Conservation (phyloP, 2,797 vertebrate species). For the Columba guinea region DNA sequence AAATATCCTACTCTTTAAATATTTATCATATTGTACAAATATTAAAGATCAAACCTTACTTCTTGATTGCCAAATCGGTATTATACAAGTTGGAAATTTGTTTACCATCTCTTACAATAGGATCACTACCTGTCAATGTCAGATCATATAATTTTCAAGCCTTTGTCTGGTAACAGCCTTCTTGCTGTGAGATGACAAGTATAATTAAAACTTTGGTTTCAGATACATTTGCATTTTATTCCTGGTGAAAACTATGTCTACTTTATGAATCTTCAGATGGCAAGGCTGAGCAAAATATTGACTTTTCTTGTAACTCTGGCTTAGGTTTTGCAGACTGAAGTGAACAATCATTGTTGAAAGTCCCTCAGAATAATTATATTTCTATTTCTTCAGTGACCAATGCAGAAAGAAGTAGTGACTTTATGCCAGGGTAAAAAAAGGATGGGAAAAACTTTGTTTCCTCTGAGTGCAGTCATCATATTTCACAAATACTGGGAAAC, state of each 20-base stretch:
- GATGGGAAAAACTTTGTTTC: background rate
- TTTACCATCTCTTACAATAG: slow-evolving; percentile 31
- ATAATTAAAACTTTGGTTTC: slow-evolving; percentile 51
- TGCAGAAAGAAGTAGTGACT: background rate
- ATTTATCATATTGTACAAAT: slow-evolving; percentile 34
- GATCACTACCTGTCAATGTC: background rate
- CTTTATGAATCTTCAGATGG: background rate
- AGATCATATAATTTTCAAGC: background rate
- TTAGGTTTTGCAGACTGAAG: background rate
- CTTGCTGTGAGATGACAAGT: slow-evolving; percentile 14
- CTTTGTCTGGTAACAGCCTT: slow-evolving; percentile 19
- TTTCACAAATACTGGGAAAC: background rate
- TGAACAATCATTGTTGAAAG: background rate
- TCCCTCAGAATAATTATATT: background rate
- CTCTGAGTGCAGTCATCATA: background rate
- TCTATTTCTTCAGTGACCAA: background rate
- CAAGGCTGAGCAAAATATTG: background rate
- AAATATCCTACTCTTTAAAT: background rate
- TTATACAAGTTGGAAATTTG: slow-evolving; percentile 11
- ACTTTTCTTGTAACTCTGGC: background rate
- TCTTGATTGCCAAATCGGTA: slow-evolving; percentile 14
- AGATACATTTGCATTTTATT: slow-evolving; percentile 17
- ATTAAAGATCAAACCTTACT: slow-evolving; percentile 15
- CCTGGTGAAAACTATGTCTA: background rate
- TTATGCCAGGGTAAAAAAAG: background rate